Base-by-base conservation (phyloP, 1,140 invertebrate genomes). In the Drosophila triauraria region DNA sequence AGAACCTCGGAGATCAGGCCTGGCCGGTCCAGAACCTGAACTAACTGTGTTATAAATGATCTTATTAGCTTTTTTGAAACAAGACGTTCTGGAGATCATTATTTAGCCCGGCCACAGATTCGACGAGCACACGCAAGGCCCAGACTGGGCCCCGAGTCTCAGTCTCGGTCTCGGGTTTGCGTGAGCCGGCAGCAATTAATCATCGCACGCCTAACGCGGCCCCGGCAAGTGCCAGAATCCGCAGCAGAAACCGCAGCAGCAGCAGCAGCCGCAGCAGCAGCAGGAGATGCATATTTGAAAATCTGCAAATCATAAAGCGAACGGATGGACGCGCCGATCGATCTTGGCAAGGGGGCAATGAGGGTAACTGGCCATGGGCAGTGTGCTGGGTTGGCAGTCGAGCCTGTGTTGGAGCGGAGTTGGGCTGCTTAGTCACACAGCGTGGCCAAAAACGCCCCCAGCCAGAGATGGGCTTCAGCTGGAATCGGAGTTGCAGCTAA, bases 11-110 rank as follows among this genome's bases (percentile, higher is more conserved):
- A 69, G 68, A 71, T 56, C 27, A 17, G 23, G 58, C 44, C 54
- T 10, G 68, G 56, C 48, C 47, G 46, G 63, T 51, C 64, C 76
- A 65, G 61, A 83, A 77, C 78, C 76, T 76, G 63, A 82, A 80
- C 83, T 85, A 85, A 90, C 85, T 85, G 85, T 90, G 81, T 90
- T 90, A 90, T 90, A 90, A 90, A 90, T 90, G 85, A 90, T 90
- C 85, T 90, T 90, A 90, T 90, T 90, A 90, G 85, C 75, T 82
- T 90, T 90, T 90, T 90, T 90, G 85, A 90, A 90, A 90, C 85
- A 90, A 90, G 85, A 90, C 85, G 88, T 90, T 90, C 85, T 85
- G 43, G 61, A 76, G 85, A 90, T 90, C 85, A 90, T 90, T 90
- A 91, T 90, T 90, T 82, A 90, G 77, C 46, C 57, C 59, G 54